Conservation (phyloP, 2,797 vertebrate species). For the Cichlasoma orientale region DNA sequence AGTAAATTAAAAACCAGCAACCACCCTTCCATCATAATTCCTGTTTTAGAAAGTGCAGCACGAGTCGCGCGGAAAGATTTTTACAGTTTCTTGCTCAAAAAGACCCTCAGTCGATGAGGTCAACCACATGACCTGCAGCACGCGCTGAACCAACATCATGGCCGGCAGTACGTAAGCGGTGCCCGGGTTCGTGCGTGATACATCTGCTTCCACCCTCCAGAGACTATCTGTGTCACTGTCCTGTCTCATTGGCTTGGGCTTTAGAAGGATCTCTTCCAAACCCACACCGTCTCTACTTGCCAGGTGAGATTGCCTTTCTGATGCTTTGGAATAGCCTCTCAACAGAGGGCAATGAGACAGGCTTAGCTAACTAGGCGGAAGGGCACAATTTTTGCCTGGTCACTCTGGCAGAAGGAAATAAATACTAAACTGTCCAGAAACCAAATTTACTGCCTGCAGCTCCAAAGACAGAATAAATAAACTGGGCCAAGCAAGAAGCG, state of each 20-base stretch:
- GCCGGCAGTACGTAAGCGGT: neutral
- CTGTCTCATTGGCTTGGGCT: constrained; percentile 22
- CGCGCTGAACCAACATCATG: neutral
- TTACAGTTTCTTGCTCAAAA: neutral
- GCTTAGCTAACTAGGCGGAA: constrained; percentile 50
- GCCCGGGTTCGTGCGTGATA: neutral
- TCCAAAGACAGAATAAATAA: constrained; percentile 41
- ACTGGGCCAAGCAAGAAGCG: neutral
- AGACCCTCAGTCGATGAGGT: neutral
- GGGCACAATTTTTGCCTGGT: neutral
- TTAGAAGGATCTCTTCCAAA: constrained; percentile 48
- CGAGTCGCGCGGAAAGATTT: neutral
- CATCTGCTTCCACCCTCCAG: neutral
- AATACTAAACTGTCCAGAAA: constrained; percentile 17
- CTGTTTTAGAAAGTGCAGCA: neutral
- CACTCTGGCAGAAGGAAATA: constrained; percentile 3
- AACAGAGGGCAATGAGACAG: constrained; percentile 23
- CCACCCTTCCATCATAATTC: accelerated
- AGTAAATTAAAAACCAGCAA: neutral
- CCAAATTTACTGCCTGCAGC: constrained; percentile 6
- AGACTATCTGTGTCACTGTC: constrained; percentile 9
- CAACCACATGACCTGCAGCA: neutral
- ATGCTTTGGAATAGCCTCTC: constrained; percentile 16
- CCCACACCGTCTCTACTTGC: constrained; percentile 23
- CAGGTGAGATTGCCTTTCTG: constrained; percentile 55